Percentiles rank a stretch among this genome's conserved stretches.
Conservation (phyloP, 2,113 vertebrate species). For the Circaetus gallicus region DNA sequence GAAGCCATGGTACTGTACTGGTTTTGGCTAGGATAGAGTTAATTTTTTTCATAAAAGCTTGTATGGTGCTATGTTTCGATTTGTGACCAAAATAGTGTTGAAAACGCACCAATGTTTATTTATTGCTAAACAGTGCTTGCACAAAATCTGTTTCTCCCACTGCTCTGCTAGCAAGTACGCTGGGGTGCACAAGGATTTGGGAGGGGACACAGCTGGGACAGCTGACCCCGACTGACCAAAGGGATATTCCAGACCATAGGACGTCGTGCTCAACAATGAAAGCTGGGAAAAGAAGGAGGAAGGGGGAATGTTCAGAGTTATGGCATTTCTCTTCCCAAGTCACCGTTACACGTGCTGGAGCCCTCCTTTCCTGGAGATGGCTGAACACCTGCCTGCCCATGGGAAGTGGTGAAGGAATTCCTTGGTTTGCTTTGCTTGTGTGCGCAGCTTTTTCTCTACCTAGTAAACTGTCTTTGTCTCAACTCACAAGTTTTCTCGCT, state of each 20-base stretch:
- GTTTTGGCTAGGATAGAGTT: neutral
- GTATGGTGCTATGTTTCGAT: neutral
- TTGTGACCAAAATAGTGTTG: neutral
- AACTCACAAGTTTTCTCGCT: neutral
- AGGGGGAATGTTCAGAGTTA: fast-evolving
- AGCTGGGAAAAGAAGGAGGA: neutral
- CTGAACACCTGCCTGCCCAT: neutral
- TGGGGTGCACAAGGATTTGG: neutral
- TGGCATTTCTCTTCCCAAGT: neutral
- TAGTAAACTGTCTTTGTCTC: neutral
- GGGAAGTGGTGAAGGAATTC: neutral
- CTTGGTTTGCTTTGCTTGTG: neutral
- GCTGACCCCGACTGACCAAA: neutral
- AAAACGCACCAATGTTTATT: neutral
- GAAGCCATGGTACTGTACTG: neutral
- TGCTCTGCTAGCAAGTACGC: neutral
- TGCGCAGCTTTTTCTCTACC: neutral
- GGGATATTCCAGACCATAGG: neutral
- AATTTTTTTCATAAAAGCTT: neutral
- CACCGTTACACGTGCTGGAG: fast-evolving
- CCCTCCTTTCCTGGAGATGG: neutral
- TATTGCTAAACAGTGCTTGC: neutral
- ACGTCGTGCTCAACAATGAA: neutral
- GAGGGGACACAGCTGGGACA: neutral
- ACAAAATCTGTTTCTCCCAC: neutral